Evolutionary conservation across 2,797 vertebrate genomes (phyloP), one percentile per base, ranked within the genome.

Genomic region (Tarsius wallacei): DNA sequence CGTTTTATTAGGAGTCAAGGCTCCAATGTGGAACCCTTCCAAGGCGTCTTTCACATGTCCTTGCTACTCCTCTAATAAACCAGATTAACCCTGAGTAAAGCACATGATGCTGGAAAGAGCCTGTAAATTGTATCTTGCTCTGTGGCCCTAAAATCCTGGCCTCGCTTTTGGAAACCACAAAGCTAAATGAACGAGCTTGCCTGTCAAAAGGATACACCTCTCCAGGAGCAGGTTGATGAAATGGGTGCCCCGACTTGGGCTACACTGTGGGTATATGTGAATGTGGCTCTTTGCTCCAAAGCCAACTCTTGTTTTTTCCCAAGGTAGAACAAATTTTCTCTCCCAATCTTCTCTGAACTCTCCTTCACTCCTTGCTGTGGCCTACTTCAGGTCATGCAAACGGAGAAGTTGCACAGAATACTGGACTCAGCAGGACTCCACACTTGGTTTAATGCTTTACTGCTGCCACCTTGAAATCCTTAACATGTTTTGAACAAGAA

Each of bases 11-110:
- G n/a, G 73, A 93, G 96, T 5, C 3, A 73, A 57, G 95, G 2
- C 89, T 84, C 14, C 12, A 7, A 21, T 9, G 5, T 36, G 33
- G 68, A 98, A 80, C 57, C 74, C 51, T 96, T 98, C 93, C 90
- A 96, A 95, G 90, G 94, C 2, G 77, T 82, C 93, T 97, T 96
- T 98, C 97, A 78, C 94, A 92, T 96, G 96, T 88, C 74, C 86
- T 85, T 93, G 93, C 77, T 94, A 63, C 42, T 98, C 92, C 93
- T 91, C 96, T 87, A 89, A 93, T 91, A 96, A 91, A 94, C 90
- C 49, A 96, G 94, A 98, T 96, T 87, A 93, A 86, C 74, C 82
- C 87, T 84, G 47, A 90, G 82, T 16, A 59, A 89, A 95, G 91
- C 82, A 24, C 85, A 70, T 1, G 10, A 33, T 1, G 2, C 83